Evolutionary conservation across 2,113 vertebrate species (phyloP).

Genomic region (Tachysurus vachellii): DNA sequence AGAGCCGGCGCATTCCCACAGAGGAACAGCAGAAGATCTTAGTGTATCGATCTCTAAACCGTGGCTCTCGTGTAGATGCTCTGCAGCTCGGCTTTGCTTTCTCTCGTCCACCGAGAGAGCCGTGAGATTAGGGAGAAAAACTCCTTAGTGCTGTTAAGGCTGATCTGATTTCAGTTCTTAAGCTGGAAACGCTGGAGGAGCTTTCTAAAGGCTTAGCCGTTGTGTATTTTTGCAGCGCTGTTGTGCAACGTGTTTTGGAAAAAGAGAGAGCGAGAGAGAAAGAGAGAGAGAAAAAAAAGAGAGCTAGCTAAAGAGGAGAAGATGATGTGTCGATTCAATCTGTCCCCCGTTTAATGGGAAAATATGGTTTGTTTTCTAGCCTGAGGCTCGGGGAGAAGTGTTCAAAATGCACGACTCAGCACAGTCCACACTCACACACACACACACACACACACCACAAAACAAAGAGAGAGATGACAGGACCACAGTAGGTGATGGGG

Average conservation of each 20-base stretch:
- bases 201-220: constrained; percentile 40
- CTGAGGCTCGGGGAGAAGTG: constrained; percentile 51
- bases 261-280: constrained; percentile 15
- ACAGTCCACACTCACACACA: background rate
- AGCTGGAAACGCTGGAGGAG: constrained; percentile 27
- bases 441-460: background rate
- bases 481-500: background rate
- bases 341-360: constrained; percentile 35
- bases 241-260: constrained; percentile 59
- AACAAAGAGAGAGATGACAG: background rate
- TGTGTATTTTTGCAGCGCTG: constrained; percentile 46
- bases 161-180: constrained; percentile 40
- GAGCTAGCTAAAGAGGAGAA: constrained; percentile 34
- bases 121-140: constrained; percentile 5
- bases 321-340: constrained; percentile 14
- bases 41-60: background rate
- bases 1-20: constrained; percentile 5
- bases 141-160: constrained; percentile 8
- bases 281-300: constrained; percentile 8
- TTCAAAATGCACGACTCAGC: constrained; percentile 35
- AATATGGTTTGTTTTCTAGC: constrained; percentile 46
- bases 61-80: background rate
- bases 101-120: background rate
- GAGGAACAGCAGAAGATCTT: background rate
- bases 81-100: background rate